Evolutionary conservation across 2,113 vertebrate species (phyloP).

Genomic region (Ariopsis seemanni): DNA sequence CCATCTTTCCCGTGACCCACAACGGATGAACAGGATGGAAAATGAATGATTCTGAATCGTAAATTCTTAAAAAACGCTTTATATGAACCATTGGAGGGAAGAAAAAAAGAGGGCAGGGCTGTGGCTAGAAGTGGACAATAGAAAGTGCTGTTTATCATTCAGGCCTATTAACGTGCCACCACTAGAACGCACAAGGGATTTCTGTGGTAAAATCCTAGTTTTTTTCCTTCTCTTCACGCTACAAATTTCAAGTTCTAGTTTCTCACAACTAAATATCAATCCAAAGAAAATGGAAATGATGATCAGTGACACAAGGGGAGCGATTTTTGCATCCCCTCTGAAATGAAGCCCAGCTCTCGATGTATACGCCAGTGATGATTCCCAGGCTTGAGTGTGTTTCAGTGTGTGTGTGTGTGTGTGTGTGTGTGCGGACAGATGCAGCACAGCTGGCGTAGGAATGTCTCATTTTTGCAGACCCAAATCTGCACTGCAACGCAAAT

Average conservation of each 20-base stretch:
- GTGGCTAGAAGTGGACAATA: background rate
- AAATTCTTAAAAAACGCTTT: background rate
- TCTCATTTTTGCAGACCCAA: background rate
- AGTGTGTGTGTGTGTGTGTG: slow-evolving; percentile 4
- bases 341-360: background rate
- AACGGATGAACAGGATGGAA: no score
- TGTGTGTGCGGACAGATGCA: slow-evolving; percentile 31
- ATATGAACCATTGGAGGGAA: background rate
- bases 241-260: background rate
- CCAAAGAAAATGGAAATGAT: background rate
- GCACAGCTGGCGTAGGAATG: slow-evolving; percentile 8
- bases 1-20: no score
- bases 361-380: background rate
- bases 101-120: background rate
- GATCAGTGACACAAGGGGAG: background rate
- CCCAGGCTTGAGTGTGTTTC: background rate
- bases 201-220: background rate
- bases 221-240: background rate
- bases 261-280: background rate
- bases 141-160: background rate
- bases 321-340: background rate
- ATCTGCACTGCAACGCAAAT: background rate
- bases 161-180: background rate
- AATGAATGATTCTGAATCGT: no score
- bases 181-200: background rate